Conservation (phyloP, 2,113 vertebrate species). For the Emydocephalus ijimae region DNA sequence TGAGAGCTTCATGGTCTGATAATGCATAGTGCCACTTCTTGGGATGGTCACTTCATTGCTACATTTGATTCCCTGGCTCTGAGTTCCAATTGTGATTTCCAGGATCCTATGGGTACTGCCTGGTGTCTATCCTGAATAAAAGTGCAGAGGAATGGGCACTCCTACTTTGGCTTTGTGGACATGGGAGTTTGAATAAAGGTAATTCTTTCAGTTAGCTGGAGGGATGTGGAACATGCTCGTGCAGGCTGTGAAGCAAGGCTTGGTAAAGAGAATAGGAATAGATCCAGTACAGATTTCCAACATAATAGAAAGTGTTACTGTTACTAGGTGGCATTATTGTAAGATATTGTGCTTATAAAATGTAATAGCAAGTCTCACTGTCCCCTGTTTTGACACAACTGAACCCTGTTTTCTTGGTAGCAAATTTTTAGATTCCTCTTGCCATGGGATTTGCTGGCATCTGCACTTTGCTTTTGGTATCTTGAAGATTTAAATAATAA, state of each 20-base stretch:
- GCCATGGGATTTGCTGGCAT: background rate
- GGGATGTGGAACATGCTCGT: background rate
- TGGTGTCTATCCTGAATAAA: conserved; percentile 73
- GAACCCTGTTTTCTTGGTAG: background rate
- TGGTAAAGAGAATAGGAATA: background rate
- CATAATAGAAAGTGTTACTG: background rate
- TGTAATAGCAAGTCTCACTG: background rate
- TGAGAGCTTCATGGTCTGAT: conserved; percentile 15
- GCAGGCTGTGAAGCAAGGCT: background rate
- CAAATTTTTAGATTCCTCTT: background rate
- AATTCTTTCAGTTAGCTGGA: conserved; percentile 36
- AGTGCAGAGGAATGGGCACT: conserved; percentile 79
- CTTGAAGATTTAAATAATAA: background rate
- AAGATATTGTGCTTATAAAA: background rate
- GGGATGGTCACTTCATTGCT: conserved; percentile 25
- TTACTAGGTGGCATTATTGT: background rate
- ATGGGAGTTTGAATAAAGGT: conserved; percentile 89
- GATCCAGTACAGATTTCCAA: background rate
- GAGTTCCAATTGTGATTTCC: conserved; percentile 46
- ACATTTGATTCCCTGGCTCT: conserved; percentile 6
- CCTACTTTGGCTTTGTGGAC: conserved; percentile 73
- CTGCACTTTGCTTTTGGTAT: background rate
- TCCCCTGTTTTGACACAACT: background rate
- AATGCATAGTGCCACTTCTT: background rate
- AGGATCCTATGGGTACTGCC: conserved; percentile 73